Evolutionary conservation across 2,888 invertebrate genomes (phyloP).

Genomic region (Brachyptera putata): DNA sequence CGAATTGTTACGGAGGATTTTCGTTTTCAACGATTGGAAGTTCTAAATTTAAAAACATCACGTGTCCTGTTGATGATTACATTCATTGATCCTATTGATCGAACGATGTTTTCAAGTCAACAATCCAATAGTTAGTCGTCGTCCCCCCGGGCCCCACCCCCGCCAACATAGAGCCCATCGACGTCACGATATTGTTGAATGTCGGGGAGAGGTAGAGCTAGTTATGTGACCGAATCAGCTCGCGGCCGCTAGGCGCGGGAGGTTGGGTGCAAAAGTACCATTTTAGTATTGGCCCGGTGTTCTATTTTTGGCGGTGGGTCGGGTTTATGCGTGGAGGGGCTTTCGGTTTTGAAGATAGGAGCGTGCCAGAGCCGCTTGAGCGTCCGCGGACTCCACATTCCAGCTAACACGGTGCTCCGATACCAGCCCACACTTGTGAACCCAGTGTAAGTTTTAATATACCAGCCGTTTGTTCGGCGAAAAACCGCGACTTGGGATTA

Average conservation of each 20-base stretch:
- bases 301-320: slow-evolving; percentile 18
- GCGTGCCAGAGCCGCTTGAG: slow-evolving; percentile 29
- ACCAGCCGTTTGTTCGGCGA: too few relatives aligned
- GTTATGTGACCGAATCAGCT: neutral
- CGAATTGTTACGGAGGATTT: too few relatives aligned
- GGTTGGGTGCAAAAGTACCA: slow-evolving; percentile 12
- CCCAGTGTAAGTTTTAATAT: slow-evolving; percentile 28
- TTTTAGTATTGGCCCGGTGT: slow-evolving; percentile 16
- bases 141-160: too few relatives aligned
- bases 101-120: neutral
- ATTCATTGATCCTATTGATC: too few relatives aligned
- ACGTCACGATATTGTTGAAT: slow-evolving; percentile 9
- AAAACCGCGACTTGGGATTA: too few relatives aligned
- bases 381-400: slow-evolving; percentile 32
- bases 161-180: too few relatives aligned
- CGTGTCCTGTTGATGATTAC: too few relatives aligned
- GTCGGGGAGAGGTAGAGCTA: neutral
- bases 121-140: neutral
- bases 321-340: slow-evolving; percentile 9
- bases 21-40: too few relatives aligned
- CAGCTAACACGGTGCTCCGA: slow-evolving; percentile 19
- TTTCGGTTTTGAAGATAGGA: neutral
- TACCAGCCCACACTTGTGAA: neutral
- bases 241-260: slow-evolving; percentile 5
- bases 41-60: too few relatives aligned